phyloP scores from a whole-genome alignment of 2,797 vertebrate genomes.

The Bradypodion ventrale region DNA sequence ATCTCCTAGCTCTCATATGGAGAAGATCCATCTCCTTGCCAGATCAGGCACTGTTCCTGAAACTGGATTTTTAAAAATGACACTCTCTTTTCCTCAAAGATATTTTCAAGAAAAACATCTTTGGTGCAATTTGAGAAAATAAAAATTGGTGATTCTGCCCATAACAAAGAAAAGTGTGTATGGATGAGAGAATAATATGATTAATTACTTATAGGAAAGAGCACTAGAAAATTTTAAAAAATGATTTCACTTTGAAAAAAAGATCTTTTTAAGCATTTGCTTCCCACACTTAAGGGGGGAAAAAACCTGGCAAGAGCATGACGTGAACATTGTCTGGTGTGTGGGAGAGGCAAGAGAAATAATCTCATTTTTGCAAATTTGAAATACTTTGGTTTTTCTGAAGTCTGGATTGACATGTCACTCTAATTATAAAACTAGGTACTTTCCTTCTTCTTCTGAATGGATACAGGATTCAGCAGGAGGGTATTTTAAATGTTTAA shows the following conservation, averaged over 20 bases:
- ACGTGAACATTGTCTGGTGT: background rate
- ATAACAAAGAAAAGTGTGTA: constrained; percentile 54
- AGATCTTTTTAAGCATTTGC: background rate
- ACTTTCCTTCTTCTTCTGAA: constrained; percentile 29
- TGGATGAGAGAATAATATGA: constrained; percentile 38
- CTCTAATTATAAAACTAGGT: constrained; percentile 37
- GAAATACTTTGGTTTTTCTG: rapidly evolving
- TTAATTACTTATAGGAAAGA: constrained; percentile 51
- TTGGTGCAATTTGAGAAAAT: constrained; percentile 26
- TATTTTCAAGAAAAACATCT: constrained; percentile 55
- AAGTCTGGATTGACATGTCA: constrained; percentile 20
- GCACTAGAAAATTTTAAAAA: constrained; percentile 45
- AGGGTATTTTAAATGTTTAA: constrained; percentile 11
- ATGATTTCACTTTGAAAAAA: constrained; percentile 11
- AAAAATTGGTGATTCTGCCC: rapidly evolving
- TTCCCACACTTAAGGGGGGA: background rate
- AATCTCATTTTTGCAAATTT: constrained; percentile 2
- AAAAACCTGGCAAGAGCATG: background rate
- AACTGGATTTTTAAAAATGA: constrained; percentile 34
- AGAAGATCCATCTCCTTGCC: constrained; percentile 8
- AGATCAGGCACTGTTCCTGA: constrained; percentile 38
- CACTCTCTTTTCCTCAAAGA: constrained; percentile 32
- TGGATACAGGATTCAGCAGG: constrained; percentile 41
- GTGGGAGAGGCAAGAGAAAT: constrained; percentile 2
- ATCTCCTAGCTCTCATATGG: background rate